These are phyloP conservation scores for Macrosteles quadrilineatus DNA, from an alignment of 1,140 invertebrate genomes.

Conservation along the genomic window DNA sequence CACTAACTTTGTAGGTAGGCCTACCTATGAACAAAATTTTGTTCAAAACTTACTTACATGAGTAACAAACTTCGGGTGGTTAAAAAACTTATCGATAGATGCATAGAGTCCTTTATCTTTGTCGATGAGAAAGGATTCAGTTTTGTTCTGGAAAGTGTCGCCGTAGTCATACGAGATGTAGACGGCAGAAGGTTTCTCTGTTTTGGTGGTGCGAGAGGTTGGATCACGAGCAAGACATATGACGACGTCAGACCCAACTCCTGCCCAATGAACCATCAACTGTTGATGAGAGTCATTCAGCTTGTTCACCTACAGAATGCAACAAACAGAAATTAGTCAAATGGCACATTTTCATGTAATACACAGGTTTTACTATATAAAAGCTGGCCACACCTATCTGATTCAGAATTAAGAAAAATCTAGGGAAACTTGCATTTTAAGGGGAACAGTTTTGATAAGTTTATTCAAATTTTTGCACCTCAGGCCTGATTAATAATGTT, in stretches of 20 bases:
- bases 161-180: slow-evolving; percentile 89
- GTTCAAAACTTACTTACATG: slow-evolving; percentile 69
- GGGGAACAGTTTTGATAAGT: too few species aligned
- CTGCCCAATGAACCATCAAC: slow-evolving; percentile 88
- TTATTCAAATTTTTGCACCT: too few species aligned
- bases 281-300: slow-evolving; percentile 85
- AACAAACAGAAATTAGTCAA: too few species aligned
- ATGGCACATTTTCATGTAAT: too few species aligned
- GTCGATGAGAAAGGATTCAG: slow-evolving; percentile 58
- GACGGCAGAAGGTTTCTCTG: slow-evolving; percentile 60
- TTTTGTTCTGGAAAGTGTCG: slow-evolving; percentile 73
- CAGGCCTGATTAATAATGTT: too few species aligned
- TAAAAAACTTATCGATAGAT: slow-evolving; percentile 78
- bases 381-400: too few species aligned
- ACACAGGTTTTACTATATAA: too few species aligned
- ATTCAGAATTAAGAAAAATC: too few species aligned
- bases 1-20: too few species aligned
- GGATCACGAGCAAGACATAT: slow-evolving; percentile 77
- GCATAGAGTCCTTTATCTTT: slow-evolving; percentile 58
- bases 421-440: too few species aligned
- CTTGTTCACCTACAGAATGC: slow-evolving; percentile 60
- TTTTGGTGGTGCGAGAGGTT: slow-evolving; percentile 37
- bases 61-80: slow-evolving; percentile 73
- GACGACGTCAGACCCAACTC: slow-evolving; percentile 80
- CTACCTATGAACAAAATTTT: too few species aligned